Percentiles rank a stretch among this genome's conserved stretches.
These are phyloP conservation scores for Fratercula arctica DNA, from an alignment of 2,797 vertebrate genomes.

Conservation along the genomic window DNA sequence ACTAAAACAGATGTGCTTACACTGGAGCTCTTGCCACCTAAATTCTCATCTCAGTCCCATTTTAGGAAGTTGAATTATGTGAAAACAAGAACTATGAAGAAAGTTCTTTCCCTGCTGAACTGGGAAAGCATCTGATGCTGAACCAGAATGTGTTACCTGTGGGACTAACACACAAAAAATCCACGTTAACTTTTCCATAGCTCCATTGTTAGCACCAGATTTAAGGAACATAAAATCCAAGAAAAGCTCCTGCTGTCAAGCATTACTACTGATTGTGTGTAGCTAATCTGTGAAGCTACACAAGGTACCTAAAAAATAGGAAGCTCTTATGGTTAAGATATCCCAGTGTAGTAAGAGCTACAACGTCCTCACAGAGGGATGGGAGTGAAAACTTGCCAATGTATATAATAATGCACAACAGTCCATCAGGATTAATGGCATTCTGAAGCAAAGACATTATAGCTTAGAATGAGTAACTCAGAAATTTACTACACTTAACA, in stretches of 20 bases:
- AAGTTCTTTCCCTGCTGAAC: not conserved
- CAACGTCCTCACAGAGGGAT: not conserved
- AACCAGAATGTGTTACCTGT: not conserved
- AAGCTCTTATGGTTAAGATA: not conserved
- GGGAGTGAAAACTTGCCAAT: not conserved
- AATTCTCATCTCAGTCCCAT: not conserved
- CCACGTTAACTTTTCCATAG: not conserved
- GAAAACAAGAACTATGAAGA: not conserved
- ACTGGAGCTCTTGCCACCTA: not conserved
- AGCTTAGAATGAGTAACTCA: not conserved
- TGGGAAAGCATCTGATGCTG: not conserved
- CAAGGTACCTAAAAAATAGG: not conserved
- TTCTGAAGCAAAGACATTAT: not conserved
- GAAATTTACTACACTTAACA: not conserved
- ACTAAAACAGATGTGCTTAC: not conserved
- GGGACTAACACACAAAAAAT: not conserved
- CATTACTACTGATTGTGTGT: not conserved
- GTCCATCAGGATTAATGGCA: not conserved
- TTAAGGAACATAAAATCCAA: not conserved
- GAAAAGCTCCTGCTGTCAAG: not conserved
- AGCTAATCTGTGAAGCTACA: not conserved
- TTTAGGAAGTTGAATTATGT: not conserved
- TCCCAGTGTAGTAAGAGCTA: not conserved
- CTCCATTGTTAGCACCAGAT: not conserved
- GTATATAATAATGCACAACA: not conserved